These are phyloP conservation scores for Trigoniulus corallinus DNA, from an alignment of 1,140 invertebrate genomes.

Conservation along the genomic window DNA sequence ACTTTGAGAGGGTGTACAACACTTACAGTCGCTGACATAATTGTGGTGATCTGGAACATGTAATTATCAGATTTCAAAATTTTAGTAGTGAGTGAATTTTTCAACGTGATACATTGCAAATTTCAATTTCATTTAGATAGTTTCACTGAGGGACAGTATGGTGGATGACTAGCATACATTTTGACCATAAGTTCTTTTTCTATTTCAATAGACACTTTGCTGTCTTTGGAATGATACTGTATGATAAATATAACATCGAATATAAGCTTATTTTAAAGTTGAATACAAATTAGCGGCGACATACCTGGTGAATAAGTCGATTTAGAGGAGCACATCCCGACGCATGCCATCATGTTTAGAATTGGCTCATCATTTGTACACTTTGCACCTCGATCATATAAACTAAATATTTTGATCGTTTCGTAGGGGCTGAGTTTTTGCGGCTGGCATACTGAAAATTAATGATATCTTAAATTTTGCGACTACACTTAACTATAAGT, in stretches of 20 bases:
- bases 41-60: not conserved
- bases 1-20: not conserved
- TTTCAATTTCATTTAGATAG: too few species aligned
- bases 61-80: too few species aligned
- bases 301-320: slow-evolving; percentile 15
- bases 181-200: too few species aligned
- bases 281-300: not conserved
- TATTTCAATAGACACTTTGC: too few species aligned
- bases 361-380: slow-evolving; percentile 17
- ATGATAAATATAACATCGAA: not conserved
- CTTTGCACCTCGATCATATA: slow-evolving; percentile 9
- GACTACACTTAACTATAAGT: slow-evolving; percentile 6
- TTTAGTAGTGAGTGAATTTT: too few species aligned
- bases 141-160: too few species aligned
- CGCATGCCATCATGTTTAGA: slow-evolving; percentile 15
- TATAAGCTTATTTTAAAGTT: not conserved
- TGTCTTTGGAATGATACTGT: too few species aligned
- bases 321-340: slow-evolving; percentile 17
- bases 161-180: too few species aligned
- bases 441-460: not conserved
- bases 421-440: not conserved
- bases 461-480: slow-evolving; percentile 8
- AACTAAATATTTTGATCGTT: not conserved
- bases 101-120: too few species aligned
- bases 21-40: not conserved